Percentiles rank a stretch among this genome's conserved stretches.
Evolutionary conservation across 2,797 vertebrate species (phyloP).

Genomic region (Chrosomus eos): DNA sequence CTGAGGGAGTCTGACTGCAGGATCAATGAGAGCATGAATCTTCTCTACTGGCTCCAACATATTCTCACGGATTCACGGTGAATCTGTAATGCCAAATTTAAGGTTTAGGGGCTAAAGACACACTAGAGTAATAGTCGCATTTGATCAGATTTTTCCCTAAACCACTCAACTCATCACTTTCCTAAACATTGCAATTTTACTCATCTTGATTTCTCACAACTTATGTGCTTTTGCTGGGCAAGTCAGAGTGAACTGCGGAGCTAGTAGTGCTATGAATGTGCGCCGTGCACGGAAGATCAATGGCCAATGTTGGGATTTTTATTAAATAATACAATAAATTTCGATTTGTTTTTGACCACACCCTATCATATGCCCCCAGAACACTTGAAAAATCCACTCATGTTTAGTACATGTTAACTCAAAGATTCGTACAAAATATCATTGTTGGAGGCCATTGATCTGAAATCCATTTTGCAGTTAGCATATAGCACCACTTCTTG

Average conservation of each 20-base stretch:
- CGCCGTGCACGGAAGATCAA: background rate
- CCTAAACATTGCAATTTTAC: background rate
- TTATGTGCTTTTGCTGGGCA: background rate
- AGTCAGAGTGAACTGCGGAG: background rate
- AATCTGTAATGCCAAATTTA: conserved; percentile 8
- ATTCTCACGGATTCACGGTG: conserved; percentile 33
- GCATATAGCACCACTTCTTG: no score
- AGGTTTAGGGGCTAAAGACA: background rate
- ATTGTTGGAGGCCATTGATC: no score
- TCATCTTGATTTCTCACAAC: background rate
- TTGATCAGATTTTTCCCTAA: background rate
- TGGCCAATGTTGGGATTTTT: background rate
- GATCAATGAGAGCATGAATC: conserved; percentile 44
- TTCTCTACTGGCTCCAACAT: conserved; percentile 32
- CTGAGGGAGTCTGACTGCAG: conserved; percentile 42
- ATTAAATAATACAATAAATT: background rate
- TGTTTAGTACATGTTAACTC: no score
- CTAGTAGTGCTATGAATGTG: background rate
- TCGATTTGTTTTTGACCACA: background rate
- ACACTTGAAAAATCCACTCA: background rate
- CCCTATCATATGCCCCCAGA: background rate
- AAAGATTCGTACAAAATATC: no score
- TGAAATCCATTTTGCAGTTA: no score
- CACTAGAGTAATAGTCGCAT: background rate
- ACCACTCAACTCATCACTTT: background rate